These are phyloP conservation scores for Platichthys flesus DNA, from an alignment of 2,113 vertebrate genomes.

Conservation along the genomic window DNA sequence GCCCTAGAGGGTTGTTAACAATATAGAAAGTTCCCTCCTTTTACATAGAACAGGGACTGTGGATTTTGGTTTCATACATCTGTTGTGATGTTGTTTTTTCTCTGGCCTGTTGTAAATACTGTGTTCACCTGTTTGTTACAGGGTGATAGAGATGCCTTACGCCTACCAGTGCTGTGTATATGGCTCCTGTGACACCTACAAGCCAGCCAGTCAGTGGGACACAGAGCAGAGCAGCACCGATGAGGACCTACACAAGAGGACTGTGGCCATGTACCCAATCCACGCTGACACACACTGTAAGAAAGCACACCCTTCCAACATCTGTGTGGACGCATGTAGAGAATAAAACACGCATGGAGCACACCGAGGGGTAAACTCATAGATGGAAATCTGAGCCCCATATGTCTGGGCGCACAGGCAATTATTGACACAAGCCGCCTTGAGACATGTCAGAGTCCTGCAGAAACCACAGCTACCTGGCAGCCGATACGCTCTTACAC, in stretches of 20 bases:
- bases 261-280: conserved; percentile 83
- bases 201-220: conserved; percentile 83
- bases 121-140: conserved; percentile 60
- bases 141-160: conserved; percentile 92
- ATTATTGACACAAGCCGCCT: conserved; percentile 47
- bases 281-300: conserved; percentile 90
- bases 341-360: conserved; percentile 1
- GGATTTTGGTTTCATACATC: neutral
- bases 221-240: conserved; percentile 83
- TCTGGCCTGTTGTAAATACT: neutral
- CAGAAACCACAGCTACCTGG: conserved; percentile 58
- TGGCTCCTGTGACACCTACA: conserved; percentile 87
- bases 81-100: no score
- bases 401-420: neutral
- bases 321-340: neutral
- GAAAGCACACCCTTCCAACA: conserved; percentile 46
- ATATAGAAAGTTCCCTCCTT: no score
- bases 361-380: neutral
- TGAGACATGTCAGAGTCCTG: conserved; percentile 58
- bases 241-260: conserved; percentile 87
- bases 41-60: no score
- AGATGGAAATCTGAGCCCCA: conserved; percentile 24
- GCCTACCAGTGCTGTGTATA: conserved; percentile 97
- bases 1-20: no score
- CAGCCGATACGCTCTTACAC: conserved; percentile 45